Evolutionary conservation across 2,113 vertebrate species (phyloP), one percentile per base, ranked within the genome.

Genomic region (Scomber colias): DNA sequence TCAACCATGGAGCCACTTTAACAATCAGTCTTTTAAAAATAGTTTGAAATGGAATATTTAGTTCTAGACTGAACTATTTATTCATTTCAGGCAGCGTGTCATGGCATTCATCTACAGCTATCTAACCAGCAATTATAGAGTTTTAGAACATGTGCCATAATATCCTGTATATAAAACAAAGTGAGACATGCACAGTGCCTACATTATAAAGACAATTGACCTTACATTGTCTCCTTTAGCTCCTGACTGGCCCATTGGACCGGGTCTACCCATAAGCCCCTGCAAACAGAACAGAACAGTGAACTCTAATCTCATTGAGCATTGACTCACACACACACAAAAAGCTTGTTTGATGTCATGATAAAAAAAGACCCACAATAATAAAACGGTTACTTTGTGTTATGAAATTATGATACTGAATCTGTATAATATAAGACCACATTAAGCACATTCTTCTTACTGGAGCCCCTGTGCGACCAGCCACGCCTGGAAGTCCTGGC

Each of bases 251-350:
- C 97, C 97, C 68, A 94, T 92, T 40, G 96, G 95, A 87, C 98
- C 97, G 9, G 95, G 95, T 95, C 97, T 96, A 87, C 98, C 98
- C 84, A 95, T 75, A 21, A 95, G 78, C 19, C 98, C 98, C 98
- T 99, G 89, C 67, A 92, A 92, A 94, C 24, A 92, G 11, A 87
- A 59, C 15, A 79, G 3, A 19, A 31, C 45, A 80, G 30, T 70
- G 5, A 67, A 59, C 59, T 62, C 15, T 40, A 15, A 62, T 60
- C 46, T 76, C 21, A 21, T 21, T 21, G 9, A 40, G 16, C 17
- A 63, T 7, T 24, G 14, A 69, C 48, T 53, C 9, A 19, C 24
- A 30, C 21, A 21, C 21, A 30, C 19, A 51, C n/a, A 21, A 16
- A 31, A 35, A 35, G 31, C 2, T 14, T 49, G 0, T 9, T 46